A percentile compares a stretch with the other conserved stretches of the same genome.
phyloP scores from a whole-genome alignment of 1,140 invertebrate species.

The Nixonia krombeini region DNA sequence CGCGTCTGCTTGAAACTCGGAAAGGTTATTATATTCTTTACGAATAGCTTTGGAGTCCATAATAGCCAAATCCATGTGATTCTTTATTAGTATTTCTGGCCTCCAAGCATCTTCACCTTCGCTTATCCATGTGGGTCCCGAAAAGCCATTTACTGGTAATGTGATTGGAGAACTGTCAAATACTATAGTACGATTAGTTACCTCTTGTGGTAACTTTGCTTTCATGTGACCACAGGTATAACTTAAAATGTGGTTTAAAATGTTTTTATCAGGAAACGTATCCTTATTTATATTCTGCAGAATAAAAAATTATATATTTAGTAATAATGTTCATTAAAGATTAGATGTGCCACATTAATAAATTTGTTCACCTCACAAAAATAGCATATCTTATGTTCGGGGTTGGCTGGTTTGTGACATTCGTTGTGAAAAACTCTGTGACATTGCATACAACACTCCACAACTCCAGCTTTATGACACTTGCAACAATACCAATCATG shows the following conservation, averaged over 20 bases:
- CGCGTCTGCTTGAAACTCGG: slow-evolving; percentile 65
- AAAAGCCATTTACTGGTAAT: slow-evolving; percentile 52
- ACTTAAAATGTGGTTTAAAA: slow-evolving; percentile 62
- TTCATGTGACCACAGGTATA: slow-evolving; percentile 67
- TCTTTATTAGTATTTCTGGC: slow-evolving; percentile 62
- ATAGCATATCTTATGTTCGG: slow-evolving; percentile 53
- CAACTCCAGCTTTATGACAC: slow-evolving; percentile 59
- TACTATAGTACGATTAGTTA: slow-evolving; percentile 64
- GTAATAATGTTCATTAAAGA: neutral
- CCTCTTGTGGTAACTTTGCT: slow-evolving; percentile 64
- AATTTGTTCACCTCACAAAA: slow-evolving; percentile 64
- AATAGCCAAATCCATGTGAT: slow-evolving; percentile 66
- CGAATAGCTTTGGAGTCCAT: slow-evolving; percentile 63
- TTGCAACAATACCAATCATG: slow-evolving; percentile 67
- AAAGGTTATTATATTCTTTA: slow-evolving; percentile 60
- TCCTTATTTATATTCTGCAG: slow-evolving; percentile 60
- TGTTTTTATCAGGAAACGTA: slow-evolving; percentile 47
- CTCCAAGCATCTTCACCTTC: slow-evolving; percentile 67
- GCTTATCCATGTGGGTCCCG: slow-evolving; percentile 63
- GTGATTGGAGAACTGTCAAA: slow-evolving; percentile 53
- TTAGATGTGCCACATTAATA: too few species aligned
- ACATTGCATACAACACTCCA: slow-evolving; percentile 63
- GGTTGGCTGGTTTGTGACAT: slow-evolving; percentile 48
- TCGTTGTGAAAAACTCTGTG: slow-evolving; percentile 60
- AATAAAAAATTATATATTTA: too few species aligned